These are phyloP conservation scores for Latrodectus hesperus DNA, from an alignment of 2,888 invertebrate species.

Conservation along the genomic window DNA sequence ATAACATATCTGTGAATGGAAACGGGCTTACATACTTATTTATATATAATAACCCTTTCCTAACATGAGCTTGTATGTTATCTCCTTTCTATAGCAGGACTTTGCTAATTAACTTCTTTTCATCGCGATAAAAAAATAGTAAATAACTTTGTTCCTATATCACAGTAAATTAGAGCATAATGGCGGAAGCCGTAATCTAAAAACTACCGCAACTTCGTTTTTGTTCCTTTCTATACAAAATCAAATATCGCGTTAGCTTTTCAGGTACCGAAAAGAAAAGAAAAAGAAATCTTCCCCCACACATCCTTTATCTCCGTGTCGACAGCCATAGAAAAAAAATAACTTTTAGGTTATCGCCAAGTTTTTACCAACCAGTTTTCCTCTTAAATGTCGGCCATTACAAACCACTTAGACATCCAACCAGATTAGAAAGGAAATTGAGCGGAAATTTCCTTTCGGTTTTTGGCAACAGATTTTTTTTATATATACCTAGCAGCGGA, in stretches of 20 bases:
- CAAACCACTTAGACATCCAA: slow-evolving; percentile 63
- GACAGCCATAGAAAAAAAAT: slow-evolving; percentile 20
- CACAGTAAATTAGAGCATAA: slow-evolving; percentile 49
- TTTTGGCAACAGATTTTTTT: slow-evolving; percentile 55
- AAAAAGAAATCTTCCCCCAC: slow-evolving; percentile 10
- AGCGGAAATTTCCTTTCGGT: slow-evolving; percentile 60
- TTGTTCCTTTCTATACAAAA: slow-evolving; percentile 28
- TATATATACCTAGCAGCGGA: slow-evolving; percentile 52
- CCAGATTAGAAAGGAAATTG: slow-evolving; percentile 67
- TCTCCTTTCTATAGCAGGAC: neutral
- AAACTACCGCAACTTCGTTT: slow-evolving; percentile 41
- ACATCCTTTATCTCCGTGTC: slow-evolving; percentile 19
- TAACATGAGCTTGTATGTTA: neutral
- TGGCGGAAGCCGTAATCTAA: slow-evolving; percentile 56
- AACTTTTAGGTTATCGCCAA: slow-evolving; percentile 51
- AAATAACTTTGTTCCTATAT: slow-evolving; percentile 38
- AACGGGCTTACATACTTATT: too few relatives aligned
- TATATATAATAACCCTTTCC: neutral
- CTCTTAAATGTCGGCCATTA: slow-evolving; percentile 61
- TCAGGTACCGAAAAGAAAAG: slow-evolving; percentile 29
- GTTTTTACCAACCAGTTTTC: slow-evolving; percentile 25
- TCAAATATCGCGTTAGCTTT: slow-evolving; percentile 33
- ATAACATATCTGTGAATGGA: too few relatives aligned
- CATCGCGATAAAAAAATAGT: slow-evolving; percentile 14
- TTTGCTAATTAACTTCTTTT: slow-evolving; percentile 50